Percentiles rank a stretch among this genome's conserved stretches.
Conservation (phyloP, 2,113 vertebrate species). For the Stegostoma tigrinum region DNA sequence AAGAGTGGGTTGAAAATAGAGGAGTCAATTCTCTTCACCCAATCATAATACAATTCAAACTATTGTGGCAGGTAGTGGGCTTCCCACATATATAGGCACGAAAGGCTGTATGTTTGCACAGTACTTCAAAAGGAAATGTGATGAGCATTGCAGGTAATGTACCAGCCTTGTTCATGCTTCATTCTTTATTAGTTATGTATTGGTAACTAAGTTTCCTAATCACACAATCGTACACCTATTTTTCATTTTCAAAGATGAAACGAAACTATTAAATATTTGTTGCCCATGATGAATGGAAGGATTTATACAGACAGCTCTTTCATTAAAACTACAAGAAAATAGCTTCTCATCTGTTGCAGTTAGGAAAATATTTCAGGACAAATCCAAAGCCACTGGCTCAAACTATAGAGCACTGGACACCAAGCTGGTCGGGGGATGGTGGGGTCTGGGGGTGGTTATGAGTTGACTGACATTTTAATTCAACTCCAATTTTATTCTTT, state of each 20-base stretch:
- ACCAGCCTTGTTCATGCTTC: neutral
- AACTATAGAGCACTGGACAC: neutral
- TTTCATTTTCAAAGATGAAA: neutral
- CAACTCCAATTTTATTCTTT: neutral
- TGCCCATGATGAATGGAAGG: neutral
- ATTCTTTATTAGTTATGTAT: neutral
- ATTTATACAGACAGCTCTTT: neutral
- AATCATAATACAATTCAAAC: no score
- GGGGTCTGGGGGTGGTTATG: neutral
- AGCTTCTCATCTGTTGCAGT: neutral
- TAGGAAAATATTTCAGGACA: neutral
- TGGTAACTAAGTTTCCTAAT: neutral
- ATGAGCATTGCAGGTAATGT: neutral
- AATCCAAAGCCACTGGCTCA: neutral
- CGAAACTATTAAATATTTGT: neutral
- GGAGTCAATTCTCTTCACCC: no score
- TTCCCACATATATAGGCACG: no score
- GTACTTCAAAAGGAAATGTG: neutral
- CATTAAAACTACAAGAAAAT: neutral
- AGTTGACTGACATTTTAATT: constrained; percentile 6
- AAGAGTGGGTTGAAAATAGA: no score
- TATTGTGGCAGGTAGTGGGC: no score
- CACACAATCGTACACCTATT: neutral
- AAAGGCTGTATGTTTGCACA: no score
- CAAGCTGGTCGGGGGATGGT: neutral